Conservation (phyloP, 2,888 invertebrate genomes). For the Protodeltote pygarga region DNA sequence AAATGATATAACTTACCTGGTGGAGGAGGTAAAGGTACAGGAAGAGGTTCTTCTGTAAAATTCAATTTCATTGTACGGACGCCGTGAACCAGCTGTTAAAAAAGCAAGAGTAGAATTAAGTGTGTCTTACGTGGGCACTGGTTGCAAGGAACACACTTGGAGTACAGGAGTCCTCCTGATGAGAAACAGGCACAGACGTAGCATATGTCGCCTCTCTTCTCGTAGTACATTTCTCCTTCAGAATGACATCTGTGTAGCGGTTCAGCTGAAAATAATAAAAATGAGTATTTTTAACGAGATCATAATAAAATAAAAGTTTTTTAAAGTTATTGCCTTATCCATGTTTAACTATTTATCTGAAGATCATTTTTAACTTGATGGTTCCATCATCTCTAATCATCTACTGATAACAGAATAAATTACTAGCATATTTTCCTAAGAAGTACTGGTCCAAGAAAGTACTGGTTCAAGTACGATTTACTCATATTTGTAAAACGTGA, state of each 20-base stretch:
- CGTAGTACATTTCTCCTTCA: slow-evolving; percentile 69
- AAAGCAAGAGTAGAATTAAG: not conserved
- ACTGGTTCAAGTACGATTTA: too few relatives aligned
- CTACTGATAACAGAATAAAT: too few relatives aligned
- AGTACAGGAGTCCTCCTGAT: slow-evolving; percentile 43
- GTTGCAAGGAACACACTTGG: slow-evolving; percentile 67
- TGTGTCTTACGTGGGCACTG: slow-evolving; percentile 49
- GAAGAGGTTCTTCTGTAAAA: slow-evolving; percentile 23
- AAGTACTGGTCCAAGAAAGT: too few relatives aligned
- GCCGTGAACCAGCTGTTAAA: not conserved
- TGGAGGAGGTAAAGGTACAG: slow-evolving; percentile 15
- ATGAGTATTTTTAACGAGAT: too few relatives aligned
- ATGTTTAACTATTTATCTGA: too few relatives aligned
- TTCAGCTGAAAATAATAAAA: slow-evolving; percentile 2
- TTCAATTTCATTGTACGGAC: slow-evolving; percentile 9
- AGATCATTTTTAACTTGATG: too few relatives aligned
- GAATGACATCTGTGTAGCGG: slow-evolving; percentile 46
- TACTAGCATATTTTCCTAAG: too few relatives aligned
- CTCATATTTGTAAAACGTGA: too few relatives aligned
- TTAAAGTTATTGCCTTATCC: too few relatives aligned
- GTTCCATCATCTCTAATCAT: too few relatives aligned
- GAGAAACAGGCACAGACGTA: slow-evolving; percentile 72
- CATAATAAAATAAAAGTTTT: too few relatives aligned
- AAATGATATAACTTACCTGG: slow-evolving; percentile 29
- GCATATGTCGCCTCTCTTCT: slow-evolving; percentile 51